These are phyloP conservation scores for Lerista edwardsae DNA, from an alignment of 2,797 vertebrate species.

Conservation along the genomic window DNA sequence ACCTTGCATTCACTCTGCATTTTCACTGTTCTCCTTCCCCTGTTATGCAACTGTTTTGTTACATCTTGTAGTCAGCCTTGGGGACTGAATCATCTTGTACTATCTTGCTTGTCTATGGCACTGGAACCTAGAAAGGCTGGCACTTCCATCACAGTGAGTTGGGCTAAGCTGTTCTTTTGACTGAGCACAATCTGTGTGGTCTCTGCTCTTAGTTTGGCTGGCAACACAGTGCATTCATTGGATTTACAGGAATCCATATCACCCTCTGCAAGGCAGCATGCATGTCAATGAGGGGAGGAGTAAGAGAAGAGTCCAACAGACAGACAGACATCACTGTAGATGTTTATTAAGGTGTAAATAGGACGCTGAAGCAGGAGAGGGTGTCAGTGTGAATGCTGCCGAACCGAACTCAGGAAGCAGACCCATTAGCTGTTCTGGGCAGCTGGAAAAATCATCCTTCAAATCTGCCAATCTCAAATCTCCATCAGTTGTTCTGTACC, in stretches of 20 bases:
- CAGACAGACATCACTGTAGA: slow-evolving; percentile 56
- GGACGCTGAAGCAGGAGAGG: slow-evolving; percentile 66
- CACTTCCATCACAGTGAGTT: slow-evolving; percentile 53
- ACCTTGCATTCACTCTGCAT: background rate
- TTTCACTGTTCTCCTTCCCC: background rate
- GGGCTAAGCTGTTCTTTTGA: slow-evolving; percentile 61
- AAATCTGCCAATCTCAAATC: slow-evolving; percentile 80
- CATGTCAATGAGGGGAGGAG: slow-evolving; percentile 61
- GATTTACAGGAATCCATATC: slow-evolving; percentile 51
- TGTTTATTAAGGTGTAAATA: slow-evolving; percentile 83
- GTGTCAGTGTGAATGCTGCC: slow-evolving; percentile 59
- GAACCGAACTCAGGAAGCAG: slow-evolving; percentile 57
- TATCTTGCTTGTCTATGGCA: slow-evolving; percentile 16
- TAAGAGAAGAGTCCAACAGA: slow-evolving; percentile 53
- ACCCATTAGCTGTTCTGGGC: slow-evolving; percentile 59
- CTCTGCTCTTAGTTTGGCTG: slow-evolving; percentile 56
- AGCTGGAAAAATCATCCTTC: slow-evolving; percentile 68
- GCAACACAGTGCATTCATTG: slow-evolving; percentile 61
- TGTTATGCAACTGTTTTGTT: slow-evolving; percentile 18
- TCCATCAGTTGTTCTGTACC: slow-evolving; percentile 97
- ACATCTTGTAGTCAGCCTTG: background rate
- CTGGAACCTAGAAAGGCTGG: slow-evolving; percentile 25
- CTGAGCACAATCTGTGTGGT: slow-evolving; percentile 71
- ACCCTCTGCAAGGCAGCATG: slow-evolving; percentile 51
- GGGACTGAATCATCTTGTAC: slow-evolving; percentile 19